phyloP scores from a whole-genome alignment of 2,888 invertebrate genomes.

The Branchellion lobata region DNA sequence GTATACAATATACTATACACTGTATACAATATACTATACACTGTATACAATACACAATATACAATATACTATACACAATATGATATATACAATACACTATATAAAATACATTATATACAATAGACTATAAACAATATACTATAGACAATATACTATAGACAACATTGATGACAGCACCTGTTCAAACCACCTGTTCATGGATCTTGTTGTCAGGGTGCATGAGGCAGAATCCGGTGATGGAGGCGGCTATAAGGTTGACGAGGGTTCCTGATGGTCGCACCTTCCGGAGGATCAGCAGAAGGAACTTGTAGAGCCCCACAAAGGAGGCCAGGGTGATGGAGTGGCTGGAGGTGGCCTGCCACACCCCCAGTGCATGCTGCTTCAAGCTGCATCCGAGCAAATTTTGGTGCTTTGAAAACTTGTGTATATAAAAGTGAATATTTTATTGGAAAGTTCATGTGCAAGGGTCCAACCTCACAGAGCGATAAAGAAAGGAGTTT shows the following conservation, averaged over 20 bases:
- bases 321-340: constrained; percentile 63
- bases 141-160: too few relatives aligned
- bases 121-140: too few relatives aligned
- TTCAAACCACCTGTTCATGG: constrained; percentile 66
- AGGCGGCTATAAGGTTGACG: constrained; percentile 59
- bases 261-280: not conserved
- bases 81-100: too few relatives aligned
- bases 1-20: too few relatives aligned
- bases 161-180: too few relatives aligned
- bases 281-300: constrained; percentile 53
- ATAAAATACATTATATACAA: too few relatives aligned
- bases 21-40: too few relatives aligned
- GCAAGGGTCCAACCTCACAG: constrained; percentile 59
- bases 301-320: constrained; percentile 63
- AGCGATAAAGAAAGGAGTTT: constrained; percentile 64
- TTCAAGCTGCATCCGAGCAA: constrained; percentile 53
- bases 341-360: constrained; percentile 63
- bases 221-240: constrained; percentile 62
- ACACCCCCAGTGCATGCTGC: constrained; percentile 60
- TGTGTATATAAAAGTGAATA: not conserved
- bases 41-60: too few relatives aligned
- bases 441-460: constrained; percentile 2
- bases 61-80: too few relatives aligned
- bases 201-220: constrained; percentile 65
- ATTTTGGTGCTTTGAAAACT: too few relatives aligned